A percentile compares a stretch with the other conserved stretches of the same genome.
Conservation (phyloP, 2,888 invertebrate species). For the Glomeris marginata region DNA sequence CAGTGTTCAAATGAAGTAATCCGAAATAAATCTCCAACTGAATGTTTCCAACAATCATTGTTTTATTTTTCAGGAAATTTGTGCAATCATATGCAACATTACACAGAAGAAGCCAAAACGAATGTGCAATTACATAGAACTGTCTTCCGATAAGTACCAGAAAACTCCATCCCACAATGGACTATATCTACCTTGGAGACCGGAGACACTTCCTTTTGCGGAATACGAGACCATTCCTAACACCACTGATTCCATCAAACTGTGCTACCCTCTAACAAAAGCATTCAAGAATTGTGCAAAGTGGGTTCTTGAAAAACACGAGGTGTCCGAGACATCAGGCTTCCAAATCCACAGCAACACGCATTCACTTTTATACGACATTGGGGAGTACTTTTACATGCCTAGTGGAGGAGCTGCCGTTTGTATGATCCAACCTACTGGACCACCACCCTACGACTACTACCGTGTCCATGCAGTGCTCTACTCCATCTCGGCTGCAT, state of each 20-base stretch:
- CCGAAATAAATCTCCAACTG: no score
- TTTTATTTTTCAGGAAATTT: no score
- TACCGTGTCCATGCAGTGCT: neutral
- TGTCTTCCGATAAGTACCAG: conserved; percentile 3
- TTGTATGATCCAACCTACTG: neutral
- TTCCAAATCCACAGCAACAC: neutral
- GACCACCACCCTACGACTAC: neutral
- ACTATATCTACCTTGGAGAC: no score
- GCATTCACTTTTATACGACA: neutral
- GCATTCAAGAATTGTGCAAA: conserved; percentile 3
- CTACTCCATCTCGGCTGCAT: conserved; percentile 4
- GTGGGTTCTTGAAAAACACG: conserved; percentile 2
- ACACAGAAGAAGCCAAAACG: no score
- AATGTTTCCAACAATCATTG: no score
- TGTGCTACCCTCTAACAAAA: conserved; percentile 5
- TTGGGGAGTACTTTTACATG: conserved; percentile 1
- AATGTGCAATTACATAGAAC: conserved; percentile 4
- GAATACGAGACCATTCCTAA: no score
- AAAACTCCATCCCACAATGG: no score
- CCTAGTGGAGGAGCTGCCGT: neutral
- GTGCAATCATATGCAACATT: no score
- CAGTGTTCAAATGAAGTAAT: no score
- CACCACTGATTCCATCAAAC: neutral
- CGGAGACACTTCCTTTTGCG: no score
- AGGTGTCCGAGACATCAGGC: neutral